Conservation (phyloP, 1,140 invertebrate species). For the Belonocnema kinseyi region DNA sequence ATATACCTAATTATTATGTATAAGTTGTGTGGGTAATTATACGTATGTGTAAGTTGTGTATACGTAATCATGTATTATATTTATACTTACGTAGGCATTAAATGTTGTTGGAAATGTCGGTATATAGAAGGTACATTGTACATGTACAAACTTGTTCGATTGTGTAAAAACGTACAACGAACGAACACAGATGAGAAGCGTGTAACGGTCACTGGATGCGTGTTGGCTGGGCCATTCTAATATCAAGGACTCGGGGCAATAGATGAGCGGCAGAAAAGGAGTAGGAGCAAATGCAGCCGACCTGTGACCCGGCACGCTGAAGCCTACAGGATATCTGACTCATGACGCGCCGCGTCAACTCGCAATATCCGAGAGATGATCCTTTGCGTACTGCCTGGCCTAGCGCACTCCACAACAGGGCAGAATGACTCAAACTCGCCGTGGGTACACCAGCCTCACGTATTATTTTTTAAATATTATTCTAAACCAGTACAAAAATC, state of each 20-base stretch:
- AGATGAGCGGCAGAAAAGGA: constrained; percentile 54
- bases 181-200: constrained; percentile 31
- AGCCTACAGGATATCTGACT: constrained; percentile 70
- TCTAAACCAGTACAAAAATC: too few relatives aligned
- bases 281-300: constrained; percentile 68
- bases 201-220: constrained; percentile 66
- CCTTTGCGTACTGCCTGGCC: neutral
- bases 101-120: neutral
- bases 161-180: neutral
- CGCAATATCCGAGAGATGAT: constrained; percentile 36
- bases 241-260: constrained; percentile 68
- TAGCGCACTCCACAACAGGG: neutral
- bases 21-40: too few relatives aligned
- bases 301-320: constrained; percentile 69
- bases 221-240: constrained; percentile 70
- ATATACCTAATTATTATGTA: too few relatives aligned
- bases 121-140: neutral
- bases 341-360: constrained; percentile 61
- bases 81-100: too few relatives aligned
- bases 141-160: constrained; percentile 1
- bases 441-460: neutral
- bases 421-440: neutral
- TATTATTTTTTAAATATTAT: too few relatives aligned
- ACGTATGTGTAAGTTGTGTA: too few relatives aligned
- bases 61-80: neutral